Evolutionary conservation across 1,140 invertebrate genomes (phyloP), one percentile per base, ranked within the genome.

Genomic region (Bombus consobrinus): DNA sequence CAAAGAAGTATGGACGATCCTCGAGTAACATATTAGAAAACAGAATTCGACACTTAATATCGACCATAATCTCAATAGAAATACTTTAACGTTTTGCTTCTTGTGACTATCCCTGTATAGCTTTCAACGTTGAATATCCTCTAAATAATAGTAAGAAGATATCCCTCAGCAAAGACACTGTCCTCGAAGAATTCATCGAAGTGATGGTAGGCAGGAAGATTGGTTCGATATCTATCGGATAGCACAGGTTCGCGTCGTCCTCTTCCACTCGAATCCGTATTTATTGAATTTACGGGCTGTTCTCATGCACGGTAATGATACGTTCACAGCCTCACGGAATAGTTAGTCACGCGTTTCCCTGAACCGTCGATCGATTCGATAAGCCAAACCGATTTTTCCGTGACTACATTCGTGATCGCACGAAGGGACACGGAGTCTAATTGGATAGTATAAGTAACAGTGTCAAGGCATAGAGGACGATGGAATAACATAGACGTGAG

Each of bases 241-340:
- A 8, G 59, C 59, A 62, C 9, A 22, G 66, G 34, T 69, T 37
- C 22, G 66, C 64, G n/a, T 69, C 66, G 9, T 69, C 66, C 34
- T 69, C 18, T 37, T 66, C 32, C 34, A 34, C 66, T 69, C 66
- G 66, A 22, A 69, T 69, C 66, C 66, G 37, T 71, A 71, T 71
- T 71, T 68, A 71, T 71, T 71, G 68, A 71, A 71, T 71, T 71
- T 71, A 71, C 68, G 22, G 12, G 37, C 68, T 28, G 68, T 71
- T 71, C 28, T 71, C 68, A 71, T 71, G 68, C 69, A n/a, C 39
- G 68, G 34, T 71, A 71, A 71, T 68, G 66, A 68, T 68, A 68
- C 66, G 66, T 68, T 68, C 66, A 34, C 34, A 68, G 66, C 66
- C 34, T 69, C 37, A 39, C 37, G 68, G 37, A 39, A 28, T 37